These are phyloP conservation scores for Microctenopoma steveboyesi DNA, from an alignment of 2,797 vertebrate genomes.

Conservation along the genomic window DNA sequence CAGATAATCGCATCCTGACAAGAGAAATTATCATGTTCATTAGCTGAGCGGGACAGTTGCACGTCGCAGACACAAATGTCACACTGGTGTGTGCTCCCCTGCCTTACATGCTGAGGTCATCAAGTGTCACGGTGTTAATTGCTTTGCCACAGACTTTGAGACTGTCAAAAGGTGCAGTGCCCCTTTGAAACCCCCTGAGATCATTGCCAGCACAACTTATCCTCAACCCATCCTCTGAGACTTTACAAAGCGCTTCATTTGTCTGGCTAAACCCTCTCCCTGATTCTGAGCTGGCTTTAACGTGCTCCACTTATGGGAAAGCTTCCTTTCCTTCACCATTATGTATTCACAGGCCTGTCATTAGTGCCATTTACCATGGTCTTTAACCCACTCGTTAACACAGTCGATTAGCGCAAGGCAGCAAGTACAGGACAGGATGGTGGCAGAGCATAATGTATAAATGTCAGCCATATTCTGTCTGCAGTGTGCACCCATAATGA, in stretches of 20 bases:
- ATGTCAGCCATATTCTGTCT: slow-evolving; percentile 72
- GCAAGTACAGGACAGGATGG: slow-evolving; percentile 33
- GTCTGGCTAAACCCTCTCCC: slow-evolving; percentile 14
- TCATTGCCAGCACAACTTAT: slow-evolving; percentile 15
- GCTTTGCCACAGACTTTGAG: slow-evolving; percentile 52
- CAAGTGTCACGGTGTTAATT: slow-evolving; percentile 60
- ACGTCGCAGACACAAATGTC: slow-evolving; percentile 65
- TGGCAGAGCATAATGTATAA: slow-evolving; percentile 59
- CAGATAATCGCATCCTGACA: slow-evolving; percentile 76
- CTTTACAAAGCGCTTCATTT: slow-evolving; percentile 23
- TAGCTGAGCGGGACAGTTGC: slow-evolving; percentile 53
- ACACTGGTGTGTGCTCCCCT: slow-evolving; percentile 50
- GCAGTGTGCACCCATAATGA: slow-evolving; percentile 64
- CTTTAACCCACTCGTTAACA: slow-evolving; percentile 71
- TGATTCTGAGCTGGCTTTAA: slow-evolving; percentile 19
- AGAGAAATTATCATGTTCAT: slow-evolving; percentile 66
- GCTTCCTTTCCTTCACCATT: slow-evolving; percentile 23
- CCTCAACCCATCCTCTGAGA: slow-evolving; percentile 11
- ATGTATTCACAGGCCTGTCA: slow-evolving; percentile 48
- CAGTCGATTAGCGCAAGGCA: slow-evolving; percentile 59
- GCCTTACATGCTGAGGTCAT: slow-evolving; percentile 57
- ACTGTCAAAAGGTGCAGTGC: slow-evolving; percentile 18
- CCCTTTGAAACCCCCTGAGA: slow-evolving; percentile 42
- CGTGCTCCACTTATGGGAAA: slow-evolving; percentile 37
- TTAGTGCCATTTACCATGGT: slow-evolving; percentile 47